Percentiles rank a stretch among this genome's conserved stretches.
Conservation (phyloP, 2,888 invertebrate species). For the Ormyrus rosae region DNA sequence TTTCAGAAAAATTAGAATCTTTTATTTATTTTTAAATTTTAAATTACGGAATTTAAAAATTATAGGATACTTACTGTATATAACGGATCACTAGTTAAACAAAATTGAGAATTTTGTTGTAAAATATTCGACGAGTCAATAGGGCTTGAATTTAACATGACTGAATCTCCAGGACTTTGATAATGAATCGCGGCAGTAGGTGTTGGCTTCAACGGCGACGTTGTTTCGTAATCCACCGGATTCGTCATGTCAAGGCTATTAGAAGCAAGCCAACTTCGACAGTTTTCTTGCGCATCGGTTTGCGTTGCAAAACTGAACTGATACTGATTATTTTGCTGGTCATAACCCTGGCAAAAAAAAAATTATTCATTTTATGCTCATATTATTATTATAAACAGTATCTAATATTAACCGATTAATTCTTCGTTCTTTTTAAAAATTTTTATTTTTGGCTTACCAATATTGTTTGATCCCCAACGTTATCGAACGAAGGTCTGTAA, state of each 20-base stretch:
- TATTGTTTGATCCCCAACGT: not conserved
- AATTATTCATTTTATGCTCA: not conserved
- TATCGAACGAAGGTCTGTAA: constrained; percentile 31
- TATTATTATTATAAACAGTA: no score
- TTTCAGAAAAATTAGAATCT: not conserved
- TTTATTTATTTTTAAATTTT: not conserved
- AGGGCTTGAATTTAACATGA: constrained; percentile 26
- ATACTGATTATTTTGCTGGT: constrained; percentile 57
- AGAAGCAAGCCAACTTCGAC: constrained; percentile 66
- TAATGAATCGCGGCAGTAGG: constrained; percentile 24
- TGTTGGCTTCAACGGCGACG: not conserved
- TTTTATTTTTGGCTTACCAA: not conserved
- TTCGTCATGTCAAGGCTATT: constrained; percentile 53
- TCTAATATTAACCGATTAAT: no score
- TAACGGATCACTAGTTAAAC: constrained; percentile 21
- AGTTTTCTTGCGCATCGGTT: constrained; percentile 64
- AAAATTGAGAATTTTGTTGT: constrained; percentile 29
- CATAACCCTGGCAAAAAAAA: constrained; percentile 19
- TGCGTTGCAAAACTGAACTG: constrained; percentile 57
- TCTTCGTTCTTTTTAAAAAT: constrained; percentile 6
- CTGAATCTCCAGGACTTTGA: constrained; percentile 19
- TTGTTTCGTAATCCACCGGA: constrained; percentile 22
- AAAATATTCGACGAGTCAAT: constrained; percentile 17
- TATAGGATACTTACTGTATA: constrained; percentile 38
- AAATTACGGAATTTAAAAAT: not conserved